These are phyloP conservation scores for Rhyacophila evoluta DNA, from an alignment of 2,888 invertebrate genomes.

Conservation along the genomic window DNA sequence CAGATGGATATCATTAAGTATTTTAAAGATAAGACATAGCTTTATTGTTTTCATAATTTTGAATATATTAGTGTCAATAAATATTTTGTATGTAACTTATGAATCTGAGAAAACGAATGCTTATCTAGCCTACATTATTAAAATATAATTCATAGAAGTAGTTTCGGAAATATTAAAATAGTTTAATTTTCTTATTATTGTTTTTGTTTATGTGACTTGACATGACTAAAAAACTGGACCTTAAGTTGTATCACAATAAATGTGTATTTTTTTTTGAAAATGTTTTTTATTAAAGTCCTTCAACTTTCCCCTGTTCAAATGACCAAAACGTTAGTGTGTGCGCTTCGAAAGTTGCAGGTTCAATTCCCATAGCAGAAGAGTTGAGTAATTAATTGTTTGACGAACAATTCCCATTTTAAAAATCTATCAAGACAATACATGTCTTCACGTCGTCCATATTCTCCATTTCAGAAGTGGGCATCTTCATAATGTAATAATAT, in stretches of 20 bases:
- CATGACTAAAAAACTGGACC: background rate
- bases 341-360: too few species aligned
- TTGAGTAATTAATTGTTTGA: too few species aligned
- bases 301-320: too few species aligned
- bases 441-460: too few species aligned
- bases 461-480: too few species aligned
- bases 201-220: background rate
- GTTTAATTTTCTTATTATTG: background rate
- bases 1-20: background rate
- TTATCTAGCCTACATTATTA: too few species aligned
- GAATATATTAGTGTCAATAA: background rate
- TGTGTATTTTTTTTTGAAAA: constrained; percentile 9
- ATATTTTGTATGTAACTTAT: background rate
- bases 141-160: background rate
- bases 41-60: background rate
- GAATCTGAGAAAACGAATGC: too few species aligned
- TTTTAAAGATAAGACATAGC: background rate
- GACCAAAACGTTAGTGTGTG: too few species aligned
- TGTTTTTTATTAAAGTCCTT: background rate
- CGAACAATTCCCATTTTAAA: too few species aligned
- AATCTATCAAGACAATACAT: too few species aligned
- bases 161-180: background rate
- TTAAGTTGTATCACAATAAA: background rate
- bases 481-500: too few species aligned
- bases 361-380: too few species aligned